Evolutionary conservation across 2,113 vertebrate species (phyloP).

Genomic region (Sander vitreus): DNA sequence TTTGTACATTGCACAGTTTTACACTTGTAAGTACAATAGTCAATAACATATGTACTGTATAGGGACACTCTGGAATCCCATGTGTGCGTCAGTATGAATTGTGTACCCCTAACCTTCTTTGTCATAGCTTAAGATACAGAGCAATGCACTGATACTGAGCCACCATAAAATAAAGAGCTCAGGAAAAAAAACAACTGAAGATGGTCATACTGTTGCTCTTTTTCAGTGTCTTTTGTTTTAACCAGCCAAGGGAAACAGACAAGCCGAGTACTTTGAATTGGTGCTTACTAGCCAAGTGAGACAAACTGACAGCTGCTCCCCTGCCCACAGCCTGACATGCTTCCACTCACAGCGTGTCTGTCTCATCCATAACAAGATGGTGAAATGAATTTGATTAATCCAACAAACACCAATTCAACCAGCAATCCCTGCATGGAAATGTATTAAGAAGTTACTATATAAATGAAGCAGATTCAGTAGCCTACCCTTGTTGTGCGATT

Average conservation of each 20-base stretch:
- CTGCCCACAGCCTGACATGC: constrained; percentile 64
- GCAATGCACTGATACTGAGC: constrained; percentile 8
- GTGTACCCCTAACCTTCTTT: not conserved
- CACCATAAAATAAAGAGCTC: constrained; percentile 16
- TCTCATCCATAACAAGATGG: constrained; percentile 65
- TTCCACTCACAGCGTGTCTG: constrained; percentile 64
- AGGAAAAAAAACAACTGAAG: not conserved
- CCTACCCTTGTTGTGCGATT: not conserved
- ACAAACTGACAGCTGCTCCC: constrained; percentile 74
- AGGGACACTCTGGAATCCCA: not conserved
- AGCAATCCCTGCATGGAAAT: constrained; percentile 7
- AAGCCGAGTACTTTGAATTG: constrained; percentile 66
- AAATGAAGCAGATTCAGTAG: not conserved
- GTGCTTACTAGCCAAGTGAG: constrained; percentile 72
- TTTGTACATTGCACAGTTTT: not conserved
- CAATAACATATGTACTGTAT: not conserved
- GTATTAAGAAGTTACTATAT: not conserved
- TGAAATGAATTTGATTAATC: constrained; percentile 55
- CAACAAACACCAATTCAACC: constrained; percentile 43
- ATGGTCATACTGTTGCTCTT: constrained; percentile 28
- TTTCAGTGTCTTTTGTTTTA: constrained; percentile 54
- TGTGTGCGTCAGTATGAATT: not conserved
- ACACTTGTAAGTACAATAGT: not conserved
- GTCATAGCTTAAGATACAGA: not conserved
- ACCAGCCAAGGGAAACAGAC: constrained; percentile 62